Conservation (phyloP, 2,113 vertebrate genomes). For the Pelusios castaneus region DNA sequence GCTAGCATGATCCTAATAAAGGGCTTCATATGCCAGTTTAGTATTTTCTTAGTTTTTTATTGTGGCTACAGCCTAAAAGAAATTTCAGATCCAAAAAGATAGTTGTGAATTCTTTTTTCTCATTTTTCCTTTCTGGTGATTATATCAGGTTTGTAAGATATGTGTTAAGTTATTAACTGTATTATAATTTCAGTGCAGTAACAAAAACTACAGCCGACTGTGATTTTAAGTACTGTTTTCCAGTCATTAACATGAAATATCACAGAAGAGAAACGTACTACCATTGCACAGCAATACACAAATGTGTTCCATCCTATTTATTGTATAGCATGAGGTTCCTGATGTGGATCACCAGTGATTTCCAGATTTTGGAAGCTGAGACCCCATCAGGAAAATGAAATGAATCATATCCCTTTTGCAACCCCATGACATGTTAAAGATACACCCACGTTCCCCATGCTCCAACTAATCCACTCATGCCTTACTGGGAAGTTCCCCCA, state of each 20-base stretch:
- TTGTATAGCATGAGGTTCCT: accelerated
- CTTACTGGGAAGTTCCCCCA: neutral
- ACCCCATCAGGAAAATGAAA: neutral
- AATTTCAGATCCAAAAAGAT: neutral
- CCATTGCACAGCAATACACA: neutral
- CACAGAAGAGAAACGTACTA: neutral
- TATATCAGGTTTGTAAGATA: neutral
- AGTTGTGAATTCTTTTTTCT: neutral
- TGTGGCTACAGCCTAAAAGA: neutral
- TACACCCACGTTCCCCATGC: neutral
- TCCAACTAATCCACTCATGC: neutral
- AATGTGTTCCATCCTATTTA: no score
- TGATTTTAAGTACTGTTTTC: no score
- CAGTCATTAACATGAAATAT: neutral
- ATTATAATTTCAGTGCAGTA: no score
- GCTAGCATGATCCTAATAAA: no score
- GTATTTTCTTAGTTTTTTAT: neutral
- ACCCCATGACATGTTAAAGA: accelerated
- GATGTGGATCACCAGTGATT: neutral
- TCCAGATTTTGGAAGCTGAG: neutral
- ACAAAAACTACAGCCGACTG: no score
- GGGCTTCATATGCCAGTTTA: neutral
- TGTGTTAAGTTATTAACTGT: neutral
- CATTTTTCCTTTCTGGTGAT: no score
- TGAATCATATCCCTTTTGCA: neutral